Base-by-base conservation (phyloP, 2,888 invertebrate genomes). In the Neria commutata region DNA sequence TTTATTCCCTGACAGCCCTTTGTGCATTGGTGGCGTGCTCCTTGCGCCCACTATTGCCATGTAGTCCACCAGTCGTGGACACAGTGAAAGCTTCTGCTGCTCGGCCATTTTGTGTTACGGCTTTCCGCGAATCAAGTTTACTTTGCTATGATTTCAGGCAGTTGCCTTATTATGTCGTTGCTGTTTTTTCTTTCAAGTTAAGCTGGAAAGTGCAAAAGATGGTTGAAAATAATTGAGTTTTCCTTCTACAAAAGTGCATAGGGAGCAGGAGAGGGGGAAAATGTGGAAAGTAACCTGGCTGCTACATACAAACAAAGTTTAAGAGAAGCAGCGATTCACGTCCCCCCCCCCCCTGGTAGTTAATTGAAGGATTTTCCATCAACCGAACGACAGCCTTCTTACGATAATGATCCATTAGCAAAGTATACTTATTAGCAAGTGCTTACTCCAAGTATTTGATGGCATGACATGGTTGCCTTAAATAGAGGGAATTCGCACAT, bases 11-110 rank as follows among this genome's bases (percentile, higher is more conserved):
- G 87, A 83, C 72, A 88, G 85, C 48, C 88, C 88, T 56, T 88
- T 74, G 53, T 73, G 77, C 58, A 74, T 74, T 14, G 86, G 86
- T 70, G 87, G 83, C 61, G 82, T 86, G 66, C 93, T 91, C 67
- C 91, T 87, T 26, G 94, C 93, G 73, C 99, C 98, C 72, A 98
- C 97, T 77, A 99, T 94, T 71, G 98, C 94, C 80, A 99, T 86
- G 84, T 99, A 99, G 87, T 99, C 99, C 84, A 93, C 91, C 77
- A 94, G 85, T 70, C 93, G 89, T 76, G 93, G 93, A 81, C 93
- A 94, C 73, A 94, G 82, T 75, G 89, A 90, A 79, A 91, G 90
- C 79, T 90, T 89, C 81, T 92, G 92, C 69, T 86, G 85, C 76
- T 89, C 89, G 49, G 82, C 79, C 81, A 83, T 81, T 62, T 60